Evolutionary conservation across 2,797 vertebrate species (phyloP).

Genomic region (Cyclopterus lumpus): DNA sequence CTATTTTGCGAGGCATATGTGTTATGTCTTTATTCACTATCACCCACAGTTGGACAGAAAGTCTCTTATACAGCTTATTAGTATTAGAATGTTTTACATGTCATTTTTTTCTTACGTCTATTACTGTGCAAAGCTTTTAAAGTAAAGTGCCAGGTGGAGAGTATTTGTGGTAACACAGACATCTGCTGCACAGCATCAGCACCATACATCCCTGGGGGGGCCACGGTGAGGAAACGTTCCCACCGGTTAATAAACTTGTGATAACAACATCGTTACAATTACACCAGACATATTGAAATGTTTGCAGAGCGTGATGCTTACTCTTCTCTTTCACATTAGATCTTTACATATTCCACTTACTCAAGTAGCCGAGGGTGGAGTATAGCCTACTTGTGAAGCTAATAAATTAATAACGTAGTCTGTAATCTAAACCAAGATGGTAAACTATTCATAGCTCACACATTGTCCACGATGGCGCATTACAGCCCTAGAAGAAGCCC

Average conservation of each 20-base stretch:
- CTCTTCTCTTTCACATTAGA: background rate
- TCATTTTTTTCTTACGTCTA: no score
- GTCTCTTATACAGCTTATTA: background rate
- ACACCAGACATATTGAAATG: background rate
- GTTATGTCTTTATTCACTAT: background rate
- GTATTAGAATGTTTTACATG: background rate
- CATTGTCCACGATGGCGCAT: background rate
- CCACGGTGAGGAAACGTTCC: background rate
- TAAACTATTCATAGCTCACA: background rate
- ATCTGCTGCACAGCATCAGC: background rate
- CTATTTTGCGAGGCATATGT: no score
- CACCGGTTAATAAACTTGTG: background rate
- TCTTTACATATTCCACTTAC: background rate
- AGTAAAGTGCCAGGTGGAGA: background rate
- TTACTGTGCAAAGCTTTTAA: no score
- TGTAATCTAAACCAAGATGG: no score
- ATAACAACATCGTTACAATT: background rate
- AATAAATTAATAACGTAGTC: background rate
- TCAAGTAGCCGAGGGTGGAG: background rate
- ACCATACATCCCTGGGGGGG: background rate
- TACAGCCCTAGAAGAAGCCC: background rate
- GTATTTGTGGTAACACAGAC: conserved; percentile 2
- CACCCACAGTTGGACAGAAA: conserved; percentile 7
- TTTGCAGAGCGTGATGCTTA: background rate
- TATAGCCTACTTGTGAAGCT: background rate